Evolutionary conservation across 2,797 vertebrate species (phyloP), one percentile per base, ranked within the genome.

Genomic region (Tapera naevia): DNA sequence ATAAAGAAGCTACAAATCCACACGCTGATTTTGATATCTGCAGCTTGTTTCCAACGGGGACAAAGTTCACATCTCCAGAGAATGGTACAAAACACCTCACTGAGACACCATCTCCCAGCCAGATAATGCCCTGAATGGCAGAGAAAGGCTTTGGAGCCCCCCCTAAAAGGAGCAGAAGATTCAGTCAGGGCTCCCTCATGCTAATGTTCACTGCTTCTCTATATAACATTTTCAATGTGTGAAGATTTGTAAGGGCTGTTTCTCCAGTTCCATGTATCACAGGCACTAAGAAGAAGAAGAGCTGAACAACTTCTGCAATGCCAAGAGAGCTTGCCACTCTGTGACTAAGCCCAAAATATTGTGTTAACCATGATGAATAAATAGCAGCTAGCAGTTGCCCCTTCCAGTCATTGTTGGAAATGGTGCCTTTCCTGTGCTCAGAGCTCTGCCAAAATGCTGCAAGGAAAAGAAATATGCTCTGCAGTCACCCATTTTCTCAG

Each of bases 1-100:
- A 79, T 88, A 93, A 95, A 51, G 82, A 95, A 86, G 88, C 66
- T 83, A 70, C 85, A 95, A 82, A 93, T 91, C 53, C 83, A n/a
- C 33, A 30, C 7, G 15, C 67, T 32, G 48, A 1, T 48, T 90
- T 91, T 90, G 86, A 56, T 94, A 94, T 51, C 64, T 89, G 4
- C 27, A 61, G 37, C 61, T 89, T 17, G 28, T 94, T 79, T 33
- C 3, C 74, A 83, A 27, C 33, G 11, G 48, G 72, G 72, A 53
- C 50, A 56, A 90, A 94, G 93, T 58, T 67, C 65, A n/a, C 75
- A 92, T 46, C 78, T 94, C 67, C 66, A 79, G 57, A 85, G 73
- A 93, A 56, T 1, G 11, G 64, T 33, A 48, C 67, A 87, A 92
- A 96, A 24, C 54, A 82, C 8, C 5, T 87, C 6, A 46, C 33